Evolutionary conservation across 2,797 vertebrate genomes (phyloP).

Genomic region (Tamandua tetradactyla): DNA sequence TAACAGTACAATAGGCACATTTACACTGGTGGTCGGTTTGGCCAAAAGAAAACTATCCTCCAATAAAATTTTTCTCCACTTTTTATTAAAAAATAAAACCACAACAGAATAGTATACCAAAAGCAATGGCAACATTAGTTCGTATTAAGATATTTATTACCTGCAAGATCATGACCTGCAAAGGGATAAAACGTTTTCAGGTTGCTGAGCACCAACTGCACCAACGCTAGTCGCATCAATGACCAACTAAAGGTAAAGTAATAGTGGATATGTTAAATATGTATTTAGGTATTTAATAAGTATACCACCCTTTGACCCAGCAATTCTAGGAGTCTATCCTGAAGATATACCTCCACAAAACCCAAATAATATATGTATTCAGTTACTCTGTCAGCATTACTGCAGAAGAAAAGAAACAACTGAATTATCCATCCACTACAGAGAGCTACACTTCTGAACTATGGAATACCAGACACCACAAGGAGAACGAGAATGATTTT

Average conservation of each 20-base stretch:
- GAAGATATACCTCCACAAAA: not conserved
- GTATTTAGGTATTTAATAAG: slow-evolving; percentile 13
- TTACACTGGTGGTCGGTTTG: not conserved
- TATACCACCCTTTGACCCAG: not conserved
- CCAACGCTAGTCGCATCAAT: slow-evolving; percentile 97
- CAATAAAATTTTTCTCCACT: not conserved
- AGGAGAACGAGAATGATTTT: not conserved
- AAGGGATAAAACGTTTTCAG: slow-evolving; percentile 97
- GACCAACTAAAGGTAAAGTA: slow-evolving; percentile 92
- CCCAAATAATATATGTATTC: not conserved
- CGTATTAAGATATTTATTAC: slow-evolving; percentile 81
- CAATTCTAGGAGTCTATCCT: slow-evolving; percentile 30
- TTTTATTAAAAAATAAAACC: slow-evolving; percentile 11
- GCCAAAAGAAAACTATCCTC: slow-evolving; percentile 14
- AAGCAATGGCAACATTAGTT: not conserved
- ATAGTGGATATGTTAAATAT: slow-evolving; percentile 41
- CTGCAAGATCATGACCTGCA: slow-evolving; percentile 95
- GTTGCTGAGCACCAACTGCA: slow-evolving; percentile 95
- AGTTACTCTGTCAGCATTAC: slow-evolving; percentile 21
- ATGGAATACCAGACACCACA: not conserved
- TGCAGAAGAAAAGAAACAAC: not conserved
- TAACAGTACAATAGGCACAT: not conserved
- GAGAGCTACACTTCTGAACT: not conserved
- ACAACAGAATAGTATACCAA: slow-evolving; percentile 28
- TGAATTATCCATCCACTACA: not conserved